phyloP scores from a whole-genome alignment of 2,888 invertebrate species.

The Apoda limacodes region DNA sequence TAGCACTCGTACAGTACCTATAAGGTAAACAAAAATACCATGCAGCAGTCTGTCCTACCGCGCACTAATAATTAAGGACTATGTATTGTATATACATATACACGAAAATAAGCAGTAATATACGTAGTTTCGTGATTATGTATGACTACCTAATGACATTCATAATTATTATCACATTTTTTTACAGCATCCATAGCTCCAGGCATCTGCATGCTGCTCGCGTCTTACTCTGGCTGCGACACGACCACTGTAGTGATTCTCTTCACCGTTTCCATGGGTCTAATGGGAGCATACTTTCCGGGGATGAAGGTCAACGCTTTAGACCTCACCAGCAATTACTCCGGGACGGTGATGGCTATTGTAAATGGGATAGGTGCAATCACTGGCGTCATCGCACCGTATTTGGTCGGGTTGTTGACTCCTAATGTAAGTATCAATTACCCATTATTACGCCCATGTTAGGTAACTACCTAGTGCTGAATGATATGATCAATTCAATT shows the following conservation, averaged over 20 bases:
- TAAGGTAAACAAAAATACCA: too few relatives aligned
- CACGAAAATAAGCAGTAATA: too few relatives aligned
- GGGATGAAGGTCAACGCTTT: slow-evolving; percentile 78
- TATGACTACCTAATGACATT: background rate
- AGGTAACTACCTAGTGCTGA: too few relatives aligned
- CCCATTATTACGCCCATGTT: too few relatives aligned
- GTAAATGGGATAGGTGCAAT: slow-evolving; percentile 79
- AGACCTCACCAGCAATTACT: slow-evolving; percentile 75
- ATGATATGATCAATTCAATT: too few relatives aligned
- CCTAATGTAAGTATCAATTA: slow-evolving; percentile 65
- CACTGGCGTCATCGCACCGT: slow-evolving; percentile 77
- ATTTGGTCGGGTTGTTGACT: slow-evolving; percentile 74
- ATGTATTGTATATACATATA: too few relatives aligned
- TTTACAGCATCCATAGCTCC: slow-evolving; percentile 73
- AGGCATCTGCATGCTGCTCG: slow-evolving; percentile 71
- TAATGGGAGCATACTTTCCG: slow-evolving; percentile 78
- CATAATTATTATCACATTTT: too few relatives aligned
- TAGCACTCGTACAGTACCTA: too few relatives aligned
- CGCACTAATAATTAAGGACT: too few relatives aligned
- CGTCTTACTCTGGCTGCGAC: slow-evolving; percentile 75
- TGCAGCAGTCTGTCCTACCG: too few relatives aligned
- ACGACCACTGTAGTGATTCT: slow-evolving; percentile 69
- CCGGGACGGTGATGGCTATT: slow-evolving; percentile 76
- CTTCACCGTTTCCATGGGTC: slow-evolving; percentile 76
- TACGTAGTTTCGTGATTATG: background rate